Conservation (phyloP, 2,888 invertebrate genomes). For the Ochlodes sylvanus region DNA sequence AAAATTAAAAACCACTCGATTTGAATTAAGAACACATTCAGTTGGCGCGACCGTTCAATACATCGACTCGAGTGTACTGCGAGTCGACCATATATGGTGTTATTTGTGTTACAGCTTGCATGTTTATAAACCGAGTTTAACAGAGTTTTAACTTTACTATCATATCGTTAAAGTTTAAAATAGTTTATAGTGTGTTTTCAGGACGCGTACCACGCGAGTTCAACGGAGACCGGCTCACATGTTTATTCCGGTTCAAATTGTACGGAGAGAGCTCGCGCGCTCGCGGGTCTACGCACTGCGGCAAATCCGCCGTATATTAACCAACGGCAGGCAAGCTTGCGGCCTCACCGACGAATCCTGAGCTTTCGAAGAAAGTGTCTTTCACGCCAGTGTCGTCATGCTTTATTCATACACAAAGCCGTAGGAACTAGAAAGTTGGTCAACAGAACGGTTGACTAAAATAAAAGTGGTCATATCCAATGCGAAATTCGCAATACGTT, state of each 20-base stretch:
- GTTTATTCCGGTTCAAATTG: constrained; percentile 32
- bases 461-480: neutral
- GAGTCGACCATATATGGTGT: constrained; percentile 28
- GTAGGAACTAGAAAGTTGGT: constrained; percentile 11
- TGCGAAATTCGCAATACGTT: neutral
- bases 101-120: constrained; percentile 24
- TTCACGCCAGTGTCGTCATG: constrained; percentile 16
- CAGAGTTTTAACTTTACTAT: constrained; percentile 22
- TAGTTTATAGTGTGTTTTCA: constrained; percentile 14
- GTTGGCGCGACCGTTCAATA: constrained; percentile 40
- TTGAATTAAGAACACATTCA: constrained; percentile 23
- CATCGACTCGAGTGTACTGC: constrained; percentile 39
- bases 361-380: constrained; percentile 26
- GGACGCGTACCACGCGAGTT: constrained; percentile 12
- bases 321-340: constrained; percentile 25
- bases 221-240: constrained; percentile 22
- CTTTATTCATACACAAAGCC: constrained; percentile 29
- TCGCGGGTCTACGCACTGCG: constrained; percentile 39
- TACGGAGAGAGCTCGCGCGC: constrained; percentile 26
- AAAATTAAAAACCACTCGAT: neutral
- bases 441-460: neutral
- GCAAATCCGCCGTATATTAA: constrained; percentile 28
- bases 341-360: constrained; percentile 23
- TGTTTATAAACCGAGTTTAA: constrained; percentile 25
- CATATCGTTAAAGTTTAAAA: constrained; percentile 13